Base-by-base conservation (phyloP, 2,888 invertebrate genomes). In the Hipparchia sbordonii region DNA sequence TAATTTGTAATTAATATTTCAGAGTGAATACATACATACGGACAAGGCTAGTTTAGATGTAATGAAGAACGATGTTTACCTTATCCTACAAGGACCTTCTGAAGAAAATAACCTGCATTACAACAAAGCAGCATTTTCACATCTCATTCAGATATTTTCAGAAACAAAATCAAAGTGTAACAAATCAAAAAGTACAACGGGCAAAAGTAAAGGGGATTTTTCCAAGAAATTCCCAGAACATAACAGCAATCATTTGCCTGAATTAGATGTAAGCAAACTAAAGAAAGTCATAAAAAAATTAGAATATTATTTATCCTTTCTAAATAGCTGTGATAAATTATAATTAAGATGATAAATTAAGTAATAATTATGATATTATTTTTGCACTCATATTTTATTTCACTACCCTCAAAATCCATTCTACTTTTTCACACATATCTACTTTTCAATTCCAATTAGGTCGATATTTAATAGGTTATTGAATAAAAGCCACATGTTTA, bases 301-400 rank as follows among this genome's bases (percentile, higher is more conserved):
- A 1, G 96, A 97, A 82, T 97, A 95, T 88, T 96, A 96, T 87
- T 87, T 97, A 74, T 95, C 96, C 0, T 97, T 94, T 93, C 86
- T 95, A 52, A 95, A 95, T 73, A 87, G 85, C 79, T 87, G 82
- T 82, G 82, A 86, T 78, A 84, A 87, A 39, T 39, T 80, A 70
- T 72, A 65, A 45, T n/a, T n/a, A n/a, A n/a, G n/a, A n/a, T n/a
- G n/a, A n/a, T 48, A 57, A 65, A 54, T 56, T 73, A 70, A 62
- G 66, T 9, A 23, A 23, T 23, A 23, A 23, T 23, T 23, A 23
- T 0, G 23, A 23, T 33, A 10, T 39, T 39, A 33, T 67, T 62
- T 48, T 57, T 23, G 0, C 23, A 46, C 6, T 45, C 9, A 54
- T 62, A 66, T 39, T 72, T 63, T 59, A 69, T 46, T 23, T 48